Percentiles rank a stretch among this genome's conserved stretches.
Conservation (phyloP, 2,113 vertebrate genomes). For the Apus apus region DNA sequence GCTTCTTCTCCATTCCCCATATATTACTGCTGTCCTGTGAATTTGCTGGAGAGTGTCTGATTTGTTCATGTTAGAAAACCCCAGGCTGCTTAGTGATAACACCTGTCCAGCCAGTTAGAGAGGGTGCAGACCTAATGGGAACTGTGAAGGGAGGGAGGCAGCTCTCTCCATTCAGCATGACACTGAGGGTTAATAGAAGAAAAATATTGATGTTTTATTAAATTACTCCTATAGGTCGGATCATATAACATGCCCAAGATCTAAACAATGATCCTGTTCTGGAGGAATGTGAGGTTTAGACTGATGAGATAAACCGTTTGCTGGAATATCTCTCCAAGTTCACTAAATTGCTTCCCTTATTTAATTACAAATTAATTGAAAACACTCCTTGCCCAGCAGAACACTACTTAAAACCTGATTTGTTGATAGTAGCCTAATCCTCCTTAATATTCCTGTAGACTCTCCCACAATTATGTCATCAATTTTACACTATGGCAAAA, state of each 20-base stretch:
- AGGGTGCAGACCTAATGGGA: neutral
- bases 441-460: conserved; percentile 69
- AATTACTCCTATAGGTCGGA: conserved; percentile 80
- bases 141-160: conserved; percentile 46
- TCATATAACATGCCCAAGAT: conserved; percentile 76
- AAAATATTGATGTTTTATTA: conserved; percentile 85
- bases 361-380: conserved; percentile 87
- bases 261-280: conserved; percentile 81
- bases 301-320: conserved; percentile 81
- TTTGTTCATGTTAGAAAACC: neutral
- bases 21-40: neutral
- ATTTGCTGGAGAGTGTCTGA: neutral
- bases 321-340: conserved; percentile 75
- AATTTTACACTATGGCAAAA: conserved; percentile 69
- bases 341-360: conserved; percentile 82
- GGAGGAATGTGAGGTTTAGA: conserved; percentile 79
- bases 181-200: conserved; percentile 76
- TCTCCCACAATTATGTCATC: conserved; percentile 72
- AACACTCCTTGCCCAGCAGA: conserved; percentile 75
- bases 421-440: conserved; percentile 81
- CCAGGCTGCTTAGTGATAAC: conserved; percentile 37
- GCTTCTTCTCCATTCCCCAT: neutral
- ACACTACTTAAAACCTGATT: conserved; percentile 72
- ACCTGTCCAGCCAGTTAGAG: conserved; percentile 41
- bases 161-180: conserved; percentile 56